These are phyloP conservation scores for Scartelaos histophorus DNA, from an alignment of 2,113 vertebrate genomes.

Conservation along the genomic window DNA sequence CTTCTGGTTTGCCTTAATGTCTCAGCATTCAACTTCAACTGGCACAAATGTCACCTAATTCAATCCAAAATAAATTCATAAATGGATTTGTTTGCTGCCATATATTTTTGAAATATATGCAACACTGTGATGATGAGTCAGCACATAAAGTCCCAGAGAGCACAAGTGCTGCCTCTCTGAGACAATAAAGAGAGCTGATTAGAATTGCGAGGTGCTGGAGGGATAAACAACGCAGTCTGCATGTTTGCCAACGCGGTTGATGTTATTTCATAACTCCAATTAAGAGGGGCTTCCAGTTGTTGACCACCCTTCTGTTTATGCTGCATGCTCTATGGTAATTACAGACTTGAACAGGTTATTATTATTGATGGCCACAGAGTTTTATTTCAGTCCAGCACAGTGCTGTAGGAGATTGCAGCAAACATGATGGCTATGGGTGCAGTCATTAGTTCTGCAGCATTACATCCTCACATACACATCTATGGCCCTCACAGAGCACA, in stretches of 20 bases:
- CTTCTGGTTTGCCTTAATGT: background rate
- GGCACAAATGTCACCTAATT: background rate
- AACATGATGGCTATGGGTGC: conserved; percentile 46
- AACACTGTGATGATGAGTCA: conserved; percentile 24
- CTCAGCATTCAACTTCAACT: background rate
- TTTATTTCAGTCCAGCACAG: conserved; percentile 1
- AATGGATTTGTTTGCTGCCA: background rate
- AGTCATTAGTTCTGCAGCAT: conserved; percentile 55
- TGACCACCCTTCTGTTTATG: conserved; percentile 19
- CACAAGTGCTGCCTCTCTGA: conserved; percentile 25
- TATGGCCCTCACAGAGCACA: conserved; percentile 20
- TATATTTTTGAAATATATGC: conserved; percentile 26
- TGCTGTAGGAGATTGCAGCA: conserved; percentile 36
- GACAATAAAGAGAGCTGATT: conserved; percentile 35
- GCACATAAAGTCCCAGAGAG: conserved; percentile 21
- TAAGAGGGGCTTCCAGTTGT: conserved; percentile 8
- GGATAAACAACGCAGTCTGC: conserved; percentile 47
- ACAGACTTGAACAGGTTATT: background rate
- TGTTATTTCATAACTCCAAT: conserved; percentile 48
- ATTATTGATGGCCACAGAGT: conserved; percentile 6
- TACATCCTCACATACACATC: conserved; percentile 23
- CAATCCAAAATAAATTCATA: background rate
- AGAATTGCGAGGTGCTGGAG: conserved; percentile 21
- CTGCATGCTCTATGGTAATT: conserved; percentile 12
- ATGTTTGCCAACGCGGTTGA: conserved; percentile 24